These are phyloP conservation scores for Thecocarcelia acutangulata DNA, from an alignment of 2,888 invertebrate species.

Conservation along the genomic window DNA sequence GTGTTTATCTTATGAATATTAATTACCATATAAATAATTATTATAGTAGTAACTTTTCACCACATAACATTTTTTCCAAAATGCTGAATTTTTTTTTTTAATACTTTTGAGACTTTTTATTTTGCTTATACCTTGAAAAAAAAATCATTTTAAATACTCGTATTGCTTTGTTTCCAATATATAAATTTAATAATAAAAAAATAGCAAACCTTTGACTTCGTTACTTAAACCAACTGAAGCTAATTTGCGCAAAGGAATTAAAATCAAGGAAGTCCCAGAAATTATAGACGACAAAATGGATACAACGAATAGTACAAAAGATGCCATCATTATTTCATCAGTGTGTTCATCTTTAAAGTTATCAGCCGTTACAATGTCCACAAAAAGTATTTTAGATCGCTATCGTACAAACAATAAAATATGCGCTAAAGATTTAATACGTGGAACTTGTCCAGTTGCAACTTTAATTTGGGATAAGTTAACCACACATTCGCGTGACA, in stretches of 20 bases:
- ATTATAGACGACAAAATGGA: slow-evolving; percentile 40
- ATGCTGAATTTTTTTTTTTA: slow-evolving; percentile 26
- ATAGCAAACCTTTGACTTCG: slow-evolving; percentile 52
- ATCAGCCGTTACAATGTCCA: slow-evolving; percentile 72
- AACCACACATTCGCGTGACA: slow-evolving; percentile 77
- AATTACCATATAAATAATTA: neutral
- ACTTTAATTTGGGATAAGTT: slow-evolving; percentile 60
- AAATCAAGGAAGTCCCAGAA: slow-evolving; percentile 38
- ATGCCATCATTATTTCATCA: slow-evolving; percentile 56
- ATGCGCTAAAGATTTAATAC: slow-evolving; percentile 74
- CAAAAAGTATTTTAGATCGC: slow-evolving; percentile 76
- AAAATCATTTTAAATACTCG: slow-evolving; percentile 48
- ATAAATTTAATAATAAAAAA: slow-evolving; percentile 47
- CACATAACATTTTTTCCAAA: slow-evolving; percentile 54
- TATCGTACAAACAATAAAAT: slow-evolving; percentile 67
- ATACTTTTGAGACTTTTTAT: slow-evolving; percentile 29
- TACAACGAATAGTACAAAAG: slow-evolving; percentile 18
- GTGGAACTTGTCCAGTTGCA: slow-evolving; percentile 71
- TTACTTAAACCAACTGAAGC: slow-evolving; percentile 46
- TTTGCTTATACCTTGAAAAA: slow-evolving; percentile 43
- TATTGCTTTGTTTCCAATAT: slow-evolving; percentile 48
- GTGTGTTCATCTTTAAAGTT: slow-evolving; percentile 70
- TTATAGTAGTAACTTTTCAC: slow-evolving; percentile 45
- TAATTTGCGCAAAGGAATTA: slow-evolving; percentile 33
- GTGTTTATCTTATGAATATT: neutral